phyloP scores from a whole-genome alignment of 2,113 vertebrate genomes.

The Myocastor coypus region DNA sequence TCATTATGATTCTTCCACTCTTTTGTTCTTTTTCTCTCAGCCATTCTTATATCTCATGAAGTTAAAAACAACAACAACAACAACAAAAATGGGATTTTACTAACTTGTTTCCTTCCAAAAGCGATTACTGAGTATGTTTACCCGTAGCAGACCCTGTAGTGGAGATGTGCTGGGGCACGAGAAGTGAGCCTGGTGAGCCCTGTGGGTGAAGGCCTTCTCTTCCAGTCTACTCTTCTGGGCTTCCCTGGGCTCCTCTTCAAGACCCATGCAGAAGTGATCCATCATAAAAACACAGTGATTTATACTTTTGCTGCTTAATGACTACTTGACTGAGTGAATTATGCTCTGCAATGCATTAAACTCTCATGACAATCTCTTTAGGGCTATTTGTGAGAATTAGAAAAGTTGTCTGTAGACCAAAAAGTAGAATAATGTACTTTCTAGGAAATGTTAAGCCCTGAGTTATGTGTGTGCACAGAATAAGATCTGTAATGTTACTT shows the following conservation, averaged over 20 bases:
- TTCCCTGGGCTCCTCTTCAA: neutral
- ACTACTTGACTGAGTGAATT: neutral
- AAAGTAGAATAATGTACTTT: neutral
- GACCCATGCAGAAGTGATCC: neutral
- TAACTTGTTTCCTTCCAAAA: constrained; percentile 24
- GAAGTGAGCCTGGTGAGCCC: fast-evolving
- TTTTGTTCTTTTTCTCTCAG: neutral
- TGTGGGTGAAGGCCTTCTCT: neutral
- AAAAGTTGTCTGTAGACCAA: neutral
- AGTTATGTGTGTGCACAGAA: neutral
- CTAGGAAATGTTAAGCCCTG: neutral
- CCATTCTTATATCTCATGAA: neutral
- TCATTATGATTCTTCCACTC: neutral
- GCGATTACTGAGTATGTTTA: neutral
- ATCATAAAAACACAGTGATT: neutral
- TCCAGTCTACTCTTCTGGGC: neutral
- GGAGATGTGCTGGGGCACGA: neutral
- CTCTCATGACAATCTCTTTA: neutral
- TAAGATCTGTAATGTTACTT: neutral
- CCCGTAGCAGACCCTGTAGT: neutral
- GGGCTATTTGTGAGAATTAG: neutral
- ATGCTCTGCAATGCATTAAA: neutral
- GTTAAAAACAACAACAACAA: constrained; percentile 15
- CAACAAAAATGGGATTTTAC: neutral
- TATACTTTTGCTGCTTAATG: neutral